These are phyloP conservation scores for Nerophis ophidion DNA, from an alignment of 2,113 vertebrate genomes.

Conservation along the genomic window DNA sequence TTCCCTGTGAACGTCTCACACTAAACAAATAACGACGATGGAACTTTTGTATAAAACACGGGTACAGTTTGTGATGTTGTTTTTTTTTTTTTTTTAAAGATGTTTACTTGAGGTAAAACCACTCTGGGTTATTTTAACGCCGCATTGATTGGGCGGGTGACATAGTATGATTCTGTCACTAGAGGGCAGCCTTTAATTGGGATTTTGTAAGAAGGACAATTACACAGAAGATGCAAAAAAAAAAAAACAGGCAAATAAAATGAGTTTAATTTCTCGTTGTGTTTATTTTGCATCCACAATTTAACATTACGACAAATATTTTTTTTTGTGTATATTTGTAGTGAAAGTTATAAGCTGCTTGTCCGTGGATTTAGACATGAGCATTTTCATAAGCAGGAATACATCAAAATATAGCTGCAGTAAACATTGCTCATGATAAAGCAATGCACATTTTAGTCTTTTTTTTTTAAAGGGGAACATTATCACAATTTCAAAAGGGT, in stretches of 20 bases:
- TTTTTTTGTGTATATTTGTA: background rate
- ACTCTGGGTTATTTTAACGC: constrained; percentile 19
- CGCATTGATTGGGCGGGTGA: constrained; percentile 15
- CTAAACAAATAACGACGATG: background rate
- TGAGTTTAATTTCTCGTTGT: background rate
- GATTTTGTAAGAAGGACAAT: too few species aligned
- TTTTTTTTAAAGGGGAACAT: too few species aligned
- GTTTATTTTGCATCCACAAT: constrained; percentile 19
- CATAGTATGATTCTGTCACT: constrained; percentile 39
- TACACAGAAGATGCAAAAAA: background rate
- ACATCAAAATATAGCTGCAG: too few species aligned
- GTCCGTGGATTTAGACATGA: too few species aligned
- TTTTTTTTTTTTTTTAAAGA: background rate
- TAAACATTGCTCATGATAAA: too few species aligned
- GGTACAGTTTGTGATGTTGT: background rate
- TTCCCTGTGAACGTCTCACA: constrained; percentile 3
- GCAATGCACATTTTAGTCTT: too few species aligned
- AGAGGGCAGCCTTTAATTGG: constrained; percentile 55
- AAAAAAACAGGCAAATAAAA: constrained; percentile 15
- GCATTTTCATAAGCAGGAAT: too few species aligned
- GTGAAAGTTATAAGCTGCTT: too few species aligned
- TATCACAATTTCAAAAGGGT: too few species aligned
- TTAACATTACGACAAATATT: background rate
- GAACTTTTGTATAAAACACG: constrained; percentile 15
- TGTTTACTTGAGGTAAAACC: background rate